A percentile compares a stretch with the other conserved stretches of the same genome.
These are phyloP conservation scores for Rostratula benghalensis DNA, from an alignment of 2,113 vertebrate genomes.

Conservation along the genomic window DNA sequence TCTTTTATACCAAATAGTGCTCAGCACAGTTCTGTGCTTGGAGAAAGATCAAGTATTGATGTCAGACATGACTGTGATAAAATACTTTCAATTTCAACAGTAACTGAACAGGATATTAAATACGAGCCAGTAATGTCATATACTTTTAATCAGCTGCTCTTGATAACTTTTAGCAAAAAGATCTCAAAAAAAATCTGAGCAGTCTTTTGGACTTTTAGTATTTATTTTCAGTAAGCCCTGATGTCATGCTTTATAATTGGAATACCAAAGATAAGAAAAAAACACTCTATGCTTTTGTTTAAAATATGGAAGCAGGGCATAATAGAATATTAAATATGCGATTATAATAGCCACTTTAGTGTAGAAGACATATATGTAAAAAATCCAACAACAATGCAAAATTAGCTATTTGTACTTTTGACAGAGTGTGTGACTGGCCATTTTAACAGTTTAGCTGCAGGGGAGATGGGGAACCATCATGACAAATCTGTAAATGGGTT, in stretches of 20 bases:
- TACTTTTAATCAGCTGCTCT: not conserved
- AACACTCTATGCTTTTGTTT: not conserved
- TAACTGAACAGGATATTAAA: not conserved
- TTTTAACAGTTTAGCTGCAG: not conserved
- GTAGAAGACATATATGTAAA: not conserved
- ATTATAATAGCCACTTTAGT: not conserved
- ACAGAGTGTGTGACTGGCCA: not conserved
- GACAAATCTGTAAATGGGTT: not conserved
- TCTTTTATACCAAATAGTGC: not conserved
- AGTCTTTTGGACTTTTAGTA: not conserved
- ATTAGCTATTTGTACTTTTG: not conserved
- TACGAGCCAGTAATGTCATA: not conserved
- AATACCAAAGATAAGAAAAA: not conserved
- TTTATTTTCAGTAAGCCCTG: not conserved
- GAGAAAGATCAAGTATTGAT: not conserved
- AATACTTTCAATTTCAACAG: slow-evolving; percentile 10
- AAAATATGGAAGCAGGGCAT: not conserved
- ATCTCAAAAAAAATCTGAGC: not conserved
- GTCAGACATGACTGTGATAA: not conserved
- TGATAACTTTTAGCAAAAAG: not conserved
- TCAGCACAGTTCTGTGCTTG: not conserved
- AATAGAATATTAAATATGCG: not conserved
- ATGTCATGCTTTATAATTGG: not conserved
- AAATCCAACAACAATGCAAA: not conserved
- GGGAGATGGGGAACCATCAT: not conserved